Evolutionary conservation across 2,888 invertebrate genomes (phyloP).

Genomic region (Cosmia pyralina): DNA sequence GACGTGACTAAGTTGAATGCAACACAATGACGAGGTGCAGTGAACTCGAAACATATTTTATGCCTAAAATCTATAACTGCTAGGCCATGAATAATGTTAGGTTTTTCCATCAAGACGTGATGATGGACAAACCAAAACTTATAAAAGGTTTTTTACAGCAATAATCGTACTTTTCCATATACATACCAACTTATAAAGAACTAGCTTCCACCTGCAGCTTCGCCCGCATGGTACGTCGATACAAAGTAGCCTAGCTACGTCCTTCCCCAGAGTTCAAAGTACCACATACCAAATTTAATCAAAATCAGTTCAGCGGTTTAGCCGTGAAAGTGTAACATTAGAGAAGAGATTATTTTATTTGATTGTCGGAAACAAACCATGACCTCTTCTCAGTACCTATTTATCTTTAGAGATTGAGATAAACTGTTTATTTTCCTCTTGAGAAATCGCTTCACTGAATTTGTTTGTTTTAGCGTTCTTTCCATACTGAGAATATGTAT

Average conservation of each 20-base stretch:
- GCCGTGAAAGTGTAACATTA: no score
- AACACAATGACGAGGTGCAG: neutral
- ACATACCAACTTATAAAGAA: neutral
- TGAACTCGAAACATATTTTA: neutral
- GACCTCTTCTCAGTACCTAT: conserved; percentile 45
- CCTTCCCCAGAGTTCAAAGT: no score
- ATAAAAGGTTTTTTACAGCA: conserved; percentile 13
- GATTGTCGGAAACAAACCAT: conserved; percentile 21
- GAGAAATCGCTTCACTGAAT: conserved; percentile 52
- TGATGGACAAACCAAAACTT: neutral
- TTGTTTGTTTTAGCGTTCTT: conserved; percentile 45
- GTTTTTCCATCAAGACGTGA: conserved; percentile 12
- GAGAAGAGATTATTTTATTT: neutral
- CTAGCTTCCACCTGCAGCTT: no score
- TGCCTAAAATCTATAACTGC: neutral
- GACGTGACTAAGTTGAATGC: neutral
- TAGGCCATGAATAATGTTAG: neutral
- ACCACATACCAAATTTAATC: no score
- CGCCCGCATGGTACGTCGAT: no score
- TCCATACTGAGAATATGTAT: conserved; percentile 28
- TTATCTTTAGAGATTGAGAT: conserved; percentile 27
- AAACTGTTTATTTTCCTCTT: conserved; percentile 57
- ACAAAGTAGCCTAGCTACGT: no score
- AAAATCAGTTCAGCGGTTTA: no score
- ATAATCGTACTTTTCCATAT: neutral